Conservation (phyloP, 2,888 invertebrate genomes). For the Lasioglossum vierecki region DNA sequence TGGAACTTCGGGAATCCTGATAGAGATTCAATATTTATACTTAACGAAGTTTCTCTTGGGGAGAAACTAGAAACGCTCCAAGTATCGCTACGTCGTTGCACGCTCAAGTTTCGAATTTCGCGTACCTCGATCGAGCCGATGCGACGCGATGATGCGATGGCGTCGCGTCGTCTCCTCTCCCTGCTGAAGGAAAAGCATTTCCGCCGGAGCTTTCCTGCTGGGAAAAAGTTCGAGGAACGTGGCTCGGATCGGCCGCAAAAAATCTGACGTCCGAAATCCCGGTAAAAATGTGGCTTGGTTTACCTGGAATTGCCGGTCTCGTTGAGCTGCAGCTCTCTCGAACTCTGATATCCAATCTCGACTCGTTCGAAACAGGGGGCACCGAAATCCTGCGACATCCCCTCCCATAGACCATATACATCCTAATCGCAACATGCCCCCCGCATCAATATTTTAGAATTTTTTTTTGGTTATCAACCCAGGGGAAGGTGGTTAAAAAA, state of each 20-base stretch:
- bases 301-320: not conserved
- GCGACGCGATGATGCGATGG: constrained; percentile 12
- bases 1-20: constrained; percentile 18
- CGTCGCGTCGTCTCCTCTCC: not conserved
- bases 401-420: not conserved
- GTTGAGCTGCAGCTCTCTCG: not conserved
- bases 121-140: constrained; percentile 29
- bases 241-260: not conserved
- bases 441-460: not conserved
- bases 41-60: constrained; percentile 21
- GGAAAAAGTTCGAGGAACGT: constrained; percentile 15
- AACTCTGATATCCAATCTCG: constrained; percentile 10
- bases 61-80: constrained; percentile 17
- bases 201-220: constrained; percentile 3
- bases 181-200: constrained; percentile 7
- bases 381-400: not conserved
- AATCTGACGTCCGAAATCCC: constrained; percentile 24
- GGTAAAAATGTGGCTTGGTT: constrained; percentile 11
- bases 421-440: not conserved
- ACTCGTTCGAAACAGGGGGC: not conserved
- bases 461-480: not conserved
- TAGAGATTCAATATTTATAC: constrained; percentile 57
- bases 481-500: too few relatives aligned
- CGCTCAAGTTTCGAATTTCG: constrained; percentile 45
- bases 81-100: constrained; percentile 24